Percentiles rank a stretch among this genome's conserved stretches.
Evolutionary conservation across 2,888 invertebrate species (phyloP).

Genomic region (Psylliodes chrysocephalus): DNA sequence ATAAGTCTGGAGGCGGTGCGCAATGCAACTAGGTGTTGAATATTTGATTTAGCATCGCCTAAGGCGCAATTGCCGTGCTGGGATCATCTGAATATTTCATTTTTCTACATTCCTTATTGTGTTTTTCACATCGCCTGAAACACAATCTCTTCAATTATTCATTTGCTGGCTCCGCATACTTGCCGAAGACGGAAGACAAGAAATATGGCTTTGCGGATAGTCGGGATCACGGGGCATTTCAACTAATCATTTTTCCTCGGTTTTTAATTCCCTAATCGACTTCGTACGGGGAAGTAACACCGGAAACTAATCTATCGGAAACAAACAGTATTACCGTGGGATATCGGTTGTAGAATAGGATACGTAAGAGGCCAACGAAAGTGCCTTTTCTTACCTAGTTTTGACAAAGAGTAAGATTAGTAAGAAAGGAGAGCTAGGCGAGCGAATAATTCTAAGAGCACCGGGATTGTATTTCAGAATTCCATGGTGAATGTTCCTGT

Average conservation of each 20-base stretch:
- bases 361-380: too few relatives aligned
- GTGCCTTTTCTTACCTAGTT: too few relatives aligned
- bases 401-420: too few relatives aligned
- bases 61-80: constrained; percentile 51
- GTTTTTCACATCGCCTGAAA: constrained; percentile 57
- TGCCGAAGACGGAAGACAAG: constrained; percentile 38
- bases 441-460: too few relatives aligned
- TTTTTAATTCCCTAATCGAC: neutral
- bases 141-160: constrained; percentile 58
- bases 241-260: neutral
- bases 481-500: too few relatives aligned
- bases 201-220: constrained; percentile 4
- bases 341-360: too few relatives aligned
- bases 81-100: constrained; percentile 53
- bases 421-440: too few relatives aligned
- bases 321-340: too few relatives aligned
- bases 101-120: constrained; percentile 48
- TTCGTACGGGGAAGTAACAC: too few relatives aligned
- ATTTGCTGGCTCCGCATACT: constrained; percentile 40
- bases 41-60: constrained; percentile 50
- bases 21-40: constrained; percentile 43
- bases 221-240: neutral
- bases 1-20: constrained; percentile 28
- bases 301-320: too few relatives aligned
- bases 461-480: too few relatives aligned